Evolutionary conservation across 2,113 vertebrate genomes (phyloP).

Genomic region (Bos javanicus): DNA sequence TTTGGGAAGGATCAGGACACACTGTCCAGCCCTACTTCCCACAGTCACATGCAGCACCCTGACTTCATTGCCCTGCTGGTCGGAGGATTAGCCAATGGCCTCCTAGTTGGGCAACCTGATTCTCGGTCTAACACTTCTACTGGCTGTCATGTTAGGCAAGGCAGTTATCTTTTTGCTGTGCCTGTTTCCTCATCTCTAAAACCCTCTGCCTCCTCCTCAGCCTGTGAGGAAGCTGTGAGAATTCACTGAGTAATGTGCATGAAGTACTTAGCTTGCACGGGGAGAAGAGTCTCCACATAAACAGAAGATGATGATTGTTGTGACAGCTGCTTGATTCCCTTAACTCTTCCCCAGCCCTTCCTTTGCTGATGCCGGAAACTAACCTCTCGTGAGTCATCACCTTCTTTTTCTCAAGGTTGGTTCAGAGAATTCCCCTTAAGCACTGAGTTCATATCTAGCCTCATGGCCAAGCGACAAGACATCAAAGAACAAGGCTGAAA

Average conservation of each 20-base stretch:
- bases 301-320: constrained; percentile 54
- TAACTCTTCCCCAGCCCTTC: neutral
- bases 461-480: neutral
- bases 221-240: constrained; percentile 60
- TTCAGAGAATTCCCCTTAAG: constrained; percentile 34
- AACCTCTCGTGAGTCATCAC: neutral
- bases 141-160: neutral
- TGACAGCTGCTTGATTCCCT: constrained; percentile 60
- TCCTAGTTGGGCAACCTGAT: neutral
- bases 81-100: neutral
- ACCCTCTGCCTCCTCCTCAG: constrained; percentile 49
- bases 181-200: constrained; percentile 56
- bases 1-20: neutral
- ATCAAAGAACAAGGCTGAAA: constrained; percentile 41
- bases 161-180: neutral
- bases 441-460: neutral
- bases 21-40: neutral
- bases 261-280: constrained; percentile 54
- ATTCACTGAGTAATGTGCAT: constrained; percentile 57
- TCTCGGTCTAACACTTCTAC: neutral
- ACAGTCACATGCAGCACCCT: neutral
- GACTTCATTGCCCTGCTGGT: neutral
- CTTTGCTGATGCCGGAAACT: neutral
- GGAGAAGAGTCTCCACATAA: constrained; percentile 29
- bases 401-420: constrained; percentile 21